Evolutionary conservation across 2,797 vertebrate genomes (phyloP).

Genomic region (Myripristis murdjan): DNA sequence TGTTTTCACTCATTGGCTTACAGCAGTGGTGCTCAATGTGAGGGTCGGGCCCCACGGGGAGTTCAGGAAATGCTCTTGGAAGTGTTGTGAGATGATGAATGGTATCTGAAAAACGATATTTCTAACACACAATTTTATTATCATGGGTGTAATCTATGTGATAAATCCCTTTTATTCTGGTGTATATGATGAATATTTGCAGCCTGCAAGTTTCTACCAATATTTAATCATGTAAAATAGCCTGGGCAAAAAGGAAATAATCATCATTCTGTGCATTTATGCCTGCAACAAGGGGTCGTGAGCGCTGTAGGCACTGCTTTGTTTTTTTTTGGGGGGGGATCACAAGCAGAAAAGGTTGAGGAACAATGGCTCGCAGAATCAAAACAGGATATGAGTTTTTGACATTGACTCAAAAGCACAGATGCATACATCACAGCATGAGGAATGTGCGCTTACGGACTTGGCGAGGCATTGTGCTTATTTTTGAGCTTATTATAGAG

Average conservation of each 20-base stretch:
- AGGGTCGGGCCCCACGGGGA: neutral
- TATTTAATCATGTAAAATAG: neutral
- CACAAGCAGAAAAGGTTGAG: neutral
- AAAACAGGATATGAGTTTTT: neutral
- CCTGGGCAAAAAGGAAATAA: neutral
- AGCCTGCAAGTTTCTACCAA: neutral
- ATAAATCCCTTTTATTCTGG: neutral
- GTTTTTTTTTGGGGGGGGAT: neutral
- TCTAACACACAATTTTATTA: neutral
- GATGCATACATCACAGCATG: neutral
- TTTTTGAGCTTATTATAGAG: too few relatives aligned
- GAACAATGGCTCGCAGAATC: neutral
- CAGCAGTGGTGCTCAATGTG: conserved; percentile 19
- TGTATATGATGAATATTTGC: neutral
- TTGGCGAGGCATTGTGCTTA: neutral
- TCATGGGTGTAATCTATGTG: conserved; percentile 9
- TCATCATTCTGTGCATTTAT: neutral
- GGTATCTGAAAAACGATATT: neutral
- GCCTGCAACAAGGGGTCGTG: neutral
- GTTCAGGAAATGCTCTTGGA: neutral
- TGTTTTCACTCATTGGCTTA: conserved; percentile 37
- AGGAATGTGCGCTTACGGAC: neutral
- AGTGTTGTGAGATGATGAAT: conserved; percentile 15
- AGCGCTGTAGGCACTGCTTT: neutral
- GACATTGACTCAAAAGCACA: neutral